These are phyloP conservation scores for Amniataba percoides DNA, from an alignment of 2,797 vertebrate species.

Conservation along the genomic window DNA sequence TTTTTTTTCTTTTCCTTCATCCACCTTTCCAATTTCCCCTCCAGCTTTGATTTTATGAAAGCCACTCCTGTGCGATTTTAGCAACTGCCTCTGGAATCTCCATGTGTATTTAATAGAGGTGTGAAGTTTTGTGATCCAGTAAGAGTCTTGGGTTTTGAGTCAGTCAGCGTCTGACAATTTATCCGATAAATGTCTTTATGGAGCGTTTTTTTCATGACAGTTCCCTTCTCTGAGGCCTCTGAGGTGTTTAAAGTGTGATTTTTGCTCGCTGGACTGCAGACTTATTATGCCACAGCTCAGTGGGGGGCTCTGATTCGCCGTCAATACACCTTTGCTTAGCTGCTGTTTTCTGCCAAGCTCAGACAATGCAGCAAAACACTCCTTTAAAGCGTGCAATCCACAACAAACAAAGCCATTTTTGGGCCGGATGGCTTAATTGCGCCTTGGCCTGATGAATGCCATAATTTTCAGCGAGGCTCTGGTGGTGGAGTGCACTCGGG, in stretches of 20 bases:
- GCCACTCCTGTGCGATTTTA: conserved; percentile 36
- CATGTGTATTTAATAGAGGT: not conserved
- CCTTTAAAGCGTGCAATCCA: conserved; percentile 31
- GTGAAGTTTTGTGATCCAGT: conserved; percentile 7
- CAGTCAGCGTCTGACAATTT: conserved; percentile 1
- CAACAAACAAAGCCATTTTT: conserved; percentile 59
- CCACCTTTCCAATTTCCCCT: conserved; percentile 33
- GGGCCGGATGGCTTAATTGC: conserved; percentile 60
- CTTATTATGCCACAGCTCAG: conserved; percentile 53
- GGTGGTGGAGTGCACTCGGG: conserved; percentile 29
- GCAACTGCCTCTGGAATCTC: not conserved
- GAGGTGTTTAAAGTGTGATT: conserved; percentile 53
- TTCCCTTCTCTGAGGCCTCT: conserved; percentile 8
- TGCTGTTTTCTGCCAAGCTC: conserved; percentile 54
- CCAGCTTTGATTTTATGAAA: conserved; percentile 42
- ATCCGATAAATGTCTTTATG: conserved; percentile 16
- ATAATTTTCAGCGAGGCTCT: conserved; percentile 50
- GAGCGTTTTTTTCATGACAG: not conserved
- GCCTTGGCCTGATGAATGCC: conserved; percentile 40
- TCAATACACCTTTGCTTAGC: conserved; percentile 59
- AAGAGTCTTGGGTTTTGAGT: conserved; percentile 48
- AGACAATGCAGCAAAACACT: conserved; percentile 55
- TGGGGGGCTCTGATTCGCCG: conserved; percentile 47
- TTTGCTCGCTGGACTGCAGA: conserved; percentile 42
- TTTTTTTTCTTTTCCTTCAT: conserved; percentile 18